Percentiles rank a stretch among this genome's conserved stretches.
Evolutionary conservation across 2,797 vertebrate species (phyloP).

Genomic region (Choloepus didactylus): DNA sequence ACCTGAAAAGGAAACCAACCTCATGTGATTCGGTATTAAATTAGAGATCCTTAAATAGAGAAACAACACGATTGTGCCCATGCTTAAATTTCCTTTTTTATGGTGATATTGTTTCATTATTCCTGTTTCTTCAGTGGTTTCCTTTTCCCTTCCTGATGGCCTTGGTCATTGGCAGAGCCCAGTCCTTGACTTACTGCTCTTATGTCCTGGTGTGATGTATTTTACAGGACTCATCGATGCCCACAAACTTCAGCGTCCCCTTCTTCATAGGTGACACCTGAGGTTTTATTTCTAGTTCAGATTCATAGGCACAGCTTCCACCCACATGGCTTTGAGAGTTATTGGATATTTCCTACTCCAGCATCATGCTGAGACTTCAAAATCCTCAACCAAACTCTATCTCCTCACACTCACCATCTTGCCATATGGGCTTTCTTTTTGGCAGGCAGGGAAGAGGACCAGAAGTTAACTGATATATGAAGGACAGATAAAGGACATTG

Average conservation of each 20-base stretch:
- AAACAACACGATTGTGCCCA: background rate
- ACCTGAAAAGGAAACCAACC: background rate
- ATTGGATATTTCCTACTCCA: background rate
- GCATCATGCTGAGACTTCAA: background rate
- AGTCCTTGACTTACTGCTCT: background rate
- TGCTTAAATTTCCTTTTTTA: background rate
- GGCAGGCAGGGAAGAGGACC: background rate
- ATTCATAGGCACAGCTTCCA: background rate
- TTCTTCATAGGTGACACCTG: background rate
- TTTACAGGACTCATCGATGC: background rate
- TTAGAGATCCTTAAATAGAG: constrained; percentile 6
- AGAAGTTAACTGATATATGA: background rate
- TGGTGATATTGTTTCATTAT: background rate
- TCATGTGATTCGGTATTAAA: background rate
- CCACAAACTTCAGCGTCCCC: background rate
- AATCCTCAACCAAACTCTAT: background rate
- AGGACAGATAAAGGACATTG: background rate
- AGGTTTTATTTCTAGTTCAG: background rate
- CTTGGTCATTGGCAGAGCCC: background rate
- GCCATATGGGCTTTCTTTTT: background rate
- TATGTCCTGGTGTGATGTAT: background rate
- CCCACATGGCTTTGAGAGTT: background rate
- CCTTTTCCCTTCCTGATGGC: background rate
- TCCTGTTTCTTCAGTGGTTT: background rate
- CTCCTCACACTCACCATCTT: background rate